Conservation (phyloP, 2,888 invertebrate genomes). For the Eupithecia centaureata region DNA sequence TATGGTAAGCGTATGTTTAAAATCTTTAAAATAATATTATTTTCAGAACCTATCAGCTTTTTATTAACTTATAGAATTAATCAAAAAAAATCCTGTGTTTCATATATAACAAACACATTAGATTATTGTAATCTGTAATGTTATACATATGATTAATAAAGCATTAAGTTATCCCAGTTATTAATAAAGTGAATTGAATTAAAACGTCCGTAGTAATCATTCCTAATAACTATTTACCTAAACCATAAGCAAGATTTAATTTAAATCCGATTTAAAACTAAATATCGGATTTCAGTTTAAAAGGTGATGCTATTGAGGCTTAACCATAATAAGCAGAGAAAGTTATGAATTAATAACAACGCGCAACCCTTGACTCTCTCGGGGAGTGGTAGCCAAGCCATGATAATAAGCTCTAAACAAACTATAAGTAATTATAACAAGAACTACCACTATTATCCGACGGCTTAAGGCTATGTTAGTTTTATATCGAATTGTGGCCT, state of each 20-base stretch:
- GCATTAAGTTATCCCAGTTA: no score
- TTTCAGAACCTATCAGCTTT: no score
- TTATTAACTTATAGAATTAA: no score
- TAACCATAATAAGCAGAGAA: slow-evolving; percentile 61
- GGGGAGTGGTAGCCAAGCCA: slow-evolving; percentile 67
- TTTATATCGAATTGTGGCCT: slow-evolving; percentile 67
- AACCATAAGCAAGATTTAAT: neutral
- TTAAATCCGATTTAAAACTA: slow-evolving; percentile 38
- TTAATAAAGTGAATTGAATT: no score
- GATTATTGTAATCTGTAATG: no score
- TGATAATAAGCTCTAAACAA: slow-evolving; percentile 78
- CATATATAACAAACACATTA: no score
- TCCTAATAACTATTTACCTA: neutral
- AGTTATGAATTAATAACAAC: slow-evolving; percentile 74
- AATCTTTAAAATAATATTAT: no score
- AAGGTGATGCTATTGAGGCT: slow-evolving; percentile 63
- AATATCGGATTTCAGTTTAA: slow-evolving; percentile 48
- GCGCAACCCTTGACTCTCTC: slow-evolving; percentile 64
- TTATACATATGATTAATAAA: no score
- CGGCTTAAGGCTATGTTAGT: slow-evolving; percentile 67
- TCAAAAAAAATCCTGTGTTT: no score
- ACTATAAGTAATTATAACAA: slow-evolving; percentile 79
- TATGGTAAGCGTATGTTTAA: no score
- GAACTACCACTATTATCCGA: slow-evolving; percentile 74
- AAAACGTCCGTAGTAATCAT: neutral